Evolutionary conservation across 2,797 vertebrate species (phyloP).

Genomic region (Scarus forsteni): DNA sequence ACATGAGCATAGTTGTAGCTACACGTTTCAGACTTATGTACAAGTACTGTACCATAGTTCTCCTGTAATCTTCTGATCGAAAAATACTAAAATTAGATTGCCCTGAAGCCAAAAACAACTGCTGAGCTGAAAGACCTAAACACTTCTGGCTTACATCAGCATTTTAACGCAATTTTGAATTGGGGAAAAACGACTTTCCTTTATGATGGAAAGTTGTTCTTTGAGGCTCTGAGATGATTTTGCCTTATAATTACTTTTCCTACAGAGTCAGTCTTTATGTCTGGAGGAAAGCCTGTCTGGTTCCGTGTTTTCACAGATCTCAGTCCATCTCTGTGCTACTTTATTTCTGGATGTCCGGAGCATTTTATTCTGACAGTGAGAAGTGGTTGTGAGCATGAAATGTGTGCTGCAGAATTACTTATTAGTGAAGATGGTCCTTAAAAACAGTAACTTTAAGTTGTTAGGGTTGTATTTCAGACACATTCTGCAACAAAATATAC

Average conservation of each 20-base stretch:
- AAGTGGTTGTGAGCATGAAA: constrained; percentile 1
- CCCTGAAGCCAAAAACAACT: background rate
- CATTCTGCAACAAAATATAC: background rate
- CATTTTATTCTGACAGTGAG: background rate
- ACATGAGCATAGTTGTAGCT: background rate
- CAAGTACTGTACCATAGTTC: background rate
- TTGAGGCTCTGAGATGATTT: constrained; percentile 2
- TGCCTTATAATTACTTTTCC: constrained; percentile 32
- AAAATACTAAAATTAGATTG: background rate
- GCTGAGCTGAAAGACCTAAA: background rate
- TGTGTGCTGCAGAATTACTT: constrained; percentile 12
- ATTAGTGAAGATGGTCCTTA: background rate
- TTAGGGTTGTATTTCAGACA: background rate
- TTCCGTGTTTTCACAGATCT: background rate
- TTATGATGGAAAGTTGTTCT: background rate
- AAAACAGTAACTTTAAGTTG: background rate
- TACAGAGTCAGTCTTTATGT: constrained; percentile 15
- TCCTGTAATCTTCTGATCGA: background rate
- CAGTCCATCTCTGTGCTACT: background rate
- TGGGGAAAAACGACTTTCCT: constrained; percentile 4
- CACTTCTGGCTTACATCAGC: background rate
- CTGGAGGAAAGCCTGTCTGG: background rate
- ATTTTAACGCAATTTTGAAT: constrained; percentile 10
- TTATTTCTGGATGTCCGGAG: constrained; percentile 13
- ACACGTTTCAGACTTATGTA: background rate